Evolutionary conservation across 2,888 invertebrate genomes (phyloP), one percentile per base, ranked within the genome.

Genomic region (Hetaerina titia): DNA sequence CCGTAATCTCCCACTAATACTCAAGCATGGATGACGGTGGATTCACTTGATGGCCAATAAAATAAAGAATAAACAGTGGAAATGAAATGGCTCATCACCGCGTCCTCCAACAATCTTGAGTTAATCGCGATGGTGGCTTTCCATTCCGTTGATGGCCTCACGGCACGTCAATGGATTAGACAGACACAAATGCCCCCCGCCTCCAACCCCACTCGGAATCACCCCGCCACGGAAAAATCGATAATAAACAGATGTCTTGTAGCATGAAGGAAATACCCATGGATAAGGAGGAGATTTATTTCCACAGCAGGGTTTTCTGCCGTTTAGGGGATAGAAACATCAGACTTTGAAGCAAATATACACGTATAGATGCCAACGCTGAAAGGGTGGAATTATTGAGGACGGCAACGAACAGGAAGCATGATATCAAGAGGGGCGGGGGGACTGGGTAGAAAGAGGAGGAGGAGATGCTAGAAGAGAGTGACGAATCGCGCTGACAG

Each of bases 51-150:
- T 81, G 81, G 81, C 8, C 81, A 31, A 81, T 81, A 81, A 81
- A 81, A 81, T 31, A 81, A 81, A 8, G 81, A 81, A 81, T 81
- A 81, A 81, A 81, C 81, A 31, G 81, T 13, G 31, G 81, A 81
- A 31, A 81, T 81, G 81, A 81, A 81, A 31, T 31, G 81, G 81
- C 81, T 81, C 81, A 81, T 81, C 81, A 81, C 31, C 81, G 81
- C 81, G 81, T 81, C 11, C 81, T 25, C 31, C 8, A 15, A 31
- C 81, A 81, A 31, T 81, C 81, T 81, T 81, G 81, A 81, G 81
- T 81, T 81, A 81, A 81, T 81, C 81, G 81, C 81, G 81, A 45
- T 45, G 45, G 31, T 81, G 81, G 81, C 81, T 31, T 81, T 81
- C 81, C 31, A 81, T 31, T 81, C 81, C 81, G 81, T 81, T 81